Evolutionary conservation across 2,113 vertebrate genomes (phyloP), one percentile per base, ranked within the genome.

Genomic region (Gobius niger): DNA sequence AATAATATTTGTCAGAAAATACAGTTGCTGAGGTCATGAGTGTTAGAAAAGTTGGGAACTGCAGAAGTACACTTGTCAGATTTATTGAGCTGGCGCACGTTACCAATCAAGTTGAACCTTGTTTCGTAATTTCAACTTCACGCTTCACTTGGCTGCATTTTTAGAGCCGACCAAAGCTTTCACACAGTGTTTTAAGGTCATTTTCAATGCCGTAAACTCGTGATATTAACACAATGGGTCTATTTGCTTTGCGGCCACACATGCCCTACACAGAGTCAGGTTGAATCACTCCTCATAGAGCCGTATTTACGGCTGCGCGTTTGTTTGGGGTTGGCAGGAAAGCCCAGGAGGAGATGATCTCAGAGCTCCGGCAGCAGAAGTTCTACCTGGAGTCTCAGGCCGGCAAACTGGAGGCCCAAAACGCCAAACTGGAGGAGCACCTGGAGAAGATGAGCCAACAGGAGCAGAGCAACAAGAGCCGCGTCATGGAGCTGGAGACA

Each of bases 281-380:
- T 2, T 7, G 40, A 44, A 60, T 60, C 8, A 42, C 34, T 0
- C 7, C 34, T 60, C 34, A n/a, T 11, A n/a, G 7, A 60, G 61
- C n/a, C 50, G 16, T 73, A 34, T 24, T 24, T 34, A 34, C 24
- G 5, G 24, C 24, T 34, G 24, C 24, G 24, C 1, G 1, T 7
- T 11, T 72, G 54, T 75, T 46, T 78, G 72, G 13, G 53, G 9
- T 54, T 65, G 67, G 72, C 83, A 99, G 98, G 96, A 99, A 99
- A 96, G 96, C 98, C 75, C 98, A 99, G 81, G 98, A 99, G 81
- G 98, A 99, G 87, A 99, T 99, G 98, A 98, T 99, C 86, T 98
- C 96, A 63, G 98, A 99, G 87, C 96, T 99, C 63, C 94, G 98
- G 59, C 98, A 99, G 82, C 98, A 99, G 92, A 99, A 99, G 87